These are phyloP conservation scores for Hucho hucho DNA, from an alignment of 2,113 vertebrate genomes.

Conservation along the genomic window DNA sequence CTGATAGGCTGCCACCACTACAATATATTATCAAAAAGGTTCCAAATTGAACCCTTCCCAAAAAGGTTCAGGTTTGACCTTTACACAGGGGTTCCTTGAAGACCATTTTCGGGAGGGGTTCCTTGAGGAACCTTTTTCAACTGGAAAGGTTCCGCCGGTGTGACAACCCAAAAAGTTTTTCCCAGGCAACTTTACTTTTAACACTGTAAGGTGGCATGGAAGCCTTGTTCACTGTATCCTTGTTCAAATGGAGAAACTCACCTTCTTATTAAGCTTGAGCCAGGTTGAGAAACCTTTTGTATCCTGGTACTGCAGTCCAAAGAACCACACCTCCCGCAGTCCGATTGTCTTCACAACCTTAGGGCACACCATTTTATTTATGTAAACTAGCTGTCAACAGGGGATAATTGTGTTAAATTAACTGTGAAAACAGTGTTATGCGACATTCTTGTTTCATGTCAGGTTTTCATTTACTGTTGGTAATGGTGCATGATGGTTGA, in stretches of 20 bases:
- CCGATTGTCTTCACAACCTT: slow-evolving; percentile 99
- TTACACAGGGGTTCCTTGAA: too few species aligned
- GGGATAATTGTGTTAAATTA: background rate
- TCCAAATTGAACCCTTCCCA: too few species aligned
- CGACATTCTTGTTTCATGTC: background rate
- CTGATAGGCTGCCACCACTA: too few species aligned
- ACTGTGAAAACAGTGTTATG: background rate
- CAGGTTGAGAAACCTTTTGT: slow-evolving; percentile 97
- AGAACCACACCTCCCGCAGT: slow-evolving; percentile 97
- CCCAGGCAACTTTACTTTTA: too few species aligned
- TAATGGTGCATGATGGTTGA: too few species aligned
- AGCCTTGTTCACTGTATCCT: background rate
- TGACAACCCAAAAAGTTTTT: too few species aligned
- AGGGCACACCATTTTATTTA: slow-evolving; percentile 7
- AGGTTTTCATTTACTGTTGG: too few species aligned
- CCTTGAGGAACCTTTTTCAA: too few species aligned
- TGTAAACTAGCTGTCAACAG: background rate
- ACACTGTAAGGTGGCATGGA: background rate
- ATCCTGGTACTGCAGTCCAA: slow-evolving; percentile 97
- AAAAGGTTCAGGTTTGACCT: too few species aligned
- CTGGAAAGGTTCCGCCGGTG: too few species aligned
- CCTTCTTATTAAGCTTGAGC: slow-evolving; percentile 99
- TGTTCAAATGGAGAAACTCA: slow-evolving; percentile 43
- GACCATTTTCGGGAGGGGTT: too few species aligned
- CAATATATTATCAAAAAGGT: too few species aligned